Evolutionary conservation across 2,113 vertebrate genomes (phyloP), one percentile per base, ranked within the genome.

Genomic region (Nansenia antarctica): DNA sequence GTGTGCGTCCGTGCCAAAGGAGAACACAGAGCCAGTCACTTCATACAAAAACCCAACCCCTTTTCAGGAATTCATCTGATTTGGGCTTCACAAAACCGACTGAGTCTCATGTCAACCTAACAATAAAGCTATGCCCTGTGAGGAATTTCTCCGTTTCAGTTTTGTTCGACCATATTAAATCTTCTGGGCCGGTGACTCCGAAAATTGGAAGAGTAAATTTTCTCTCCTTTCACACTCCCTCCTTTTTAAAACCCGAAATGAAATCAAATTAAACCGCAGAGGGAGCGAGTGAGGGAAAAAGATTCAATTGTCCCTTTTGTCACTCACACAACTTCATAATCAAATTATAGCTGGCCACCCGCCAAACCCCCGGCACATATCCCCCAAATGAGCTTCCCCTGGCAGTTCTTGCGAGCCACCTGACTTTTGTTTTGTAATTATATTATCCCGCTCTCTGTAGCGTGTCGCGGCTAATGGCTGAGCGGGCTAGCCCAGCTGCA

Each of bases 371-470:
- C 82, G 84, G 20, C 58, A 35, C 20, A 34, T 35, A 20, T 15
- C 76, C 70, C 73, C 85, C 39, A 73, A 85, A 85, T 63, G 78
- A 77, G 81, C 78, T 82, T 73, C 82, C 84, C 57, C 79, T 73
- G 72, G 78, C 85, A 80, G 63, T 80, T 86, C 83, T 75, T 52
- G 67, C 80, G 80, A 80, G 85, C 86, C 89, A 90, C 89, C 87
- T 90, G 89, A 89, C 89, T 90, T 90, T 89, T 90, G 87, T 90
- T 90, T 89, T 85, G 84, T 89, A 90, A 90, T 90, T 87, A 88
- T 89, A 90, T 90, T 90, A 90, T 82, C 84, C 82, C 72, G 85
- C 86, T 81, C 87, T 86, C 80, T 88, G 85, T 84, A 80, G 83
- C 85, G 53, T 82, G 86, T 86, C 81, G 80, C 11, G 62, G 86